phyloP scores from a whole-genome alignment of 2,888 invertebrate species.

The Amphipoea lucens region DNA sequence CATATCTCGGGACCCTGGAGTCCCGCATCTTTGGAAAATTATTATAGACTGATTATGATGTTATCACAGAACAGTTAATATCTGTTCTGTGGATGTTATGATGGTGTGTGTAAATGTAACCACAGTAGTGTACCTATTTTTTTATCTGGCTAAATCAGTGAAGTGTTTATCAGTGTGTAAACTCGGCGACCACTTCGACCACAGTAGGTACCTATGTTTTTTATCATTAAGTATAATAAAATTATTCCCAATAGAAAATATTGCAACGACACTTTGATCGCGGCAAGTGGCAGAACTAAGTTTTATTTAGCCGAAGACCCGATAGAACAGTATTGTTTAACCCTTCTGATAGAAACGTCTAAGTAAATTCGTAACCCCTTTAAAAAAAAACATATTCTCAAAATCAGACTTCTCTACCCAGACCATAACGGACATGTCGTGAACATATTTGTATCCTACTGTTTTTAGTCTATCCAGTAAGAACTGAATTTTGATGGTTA shows the following conservation, averaged over 20 bases:
- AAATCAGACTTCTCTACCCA: neutral
- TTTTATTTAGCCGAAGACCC: neutral
- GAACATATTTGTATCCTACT: constrained; percentile 11
- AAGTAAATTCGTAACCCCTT: neutral
- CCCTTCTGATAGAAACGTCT: neutral
- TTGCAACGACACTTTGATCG: neutral
- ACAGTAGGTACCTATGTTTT: neutral
- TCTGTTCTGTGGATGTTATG: too few species aligned
- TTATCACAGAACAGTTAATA: too few species aligned
- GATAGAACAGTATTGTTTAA: neutral
- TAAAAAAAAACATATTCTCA: neutral
- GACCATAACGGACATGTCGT: constrained; percentile 4
- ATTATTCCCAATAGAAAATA: neutral
- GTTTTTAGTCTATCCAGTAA: neutral
- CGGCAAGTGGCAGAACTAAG: neutral
- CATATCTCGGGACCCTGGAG: too few species aligned
- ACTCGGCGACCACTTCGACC: constrained; percentile 17
- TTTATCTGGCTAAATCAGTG: neutral
- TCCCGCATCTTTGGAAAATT: too few species aligned
- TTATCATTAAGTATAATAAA: neutral
- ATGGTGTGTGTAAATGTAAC: neutral
- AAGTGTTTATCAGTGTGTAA: constrained; percentile 14
- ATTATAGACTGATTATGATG: neutral
- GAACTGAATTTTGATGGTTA: neutral
- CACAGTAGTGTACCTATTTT: neutral